These are phyloP conservation scores for Falco rusticolus DNA, from an alignment of 2,797 vertebrate species.

Conservation along the genomic window DNA sequence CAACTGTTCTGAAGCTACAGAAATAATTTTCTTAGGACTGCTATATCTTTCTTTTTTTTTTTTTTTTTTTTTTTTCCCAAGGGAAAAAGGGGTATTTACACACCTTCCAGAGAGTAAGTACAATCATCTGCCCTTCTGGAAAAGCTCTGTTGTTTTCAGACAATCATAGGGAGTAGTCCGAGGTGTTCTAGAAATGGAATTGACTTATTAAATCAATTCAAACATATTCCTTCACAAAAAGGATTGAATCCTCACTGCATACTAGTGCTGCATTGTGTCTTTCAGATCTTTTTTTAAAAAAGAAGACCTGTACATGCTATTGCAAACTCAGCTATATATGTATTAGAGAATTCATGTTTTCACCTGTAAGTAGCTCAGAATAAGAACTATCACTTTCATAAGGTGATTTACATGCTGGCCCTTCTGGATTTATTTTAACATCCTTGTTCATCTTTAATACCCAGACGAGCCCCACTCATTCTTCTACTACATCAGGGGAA, in stretches of 20 bases:
- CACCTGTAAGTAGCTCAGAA: not conserved
- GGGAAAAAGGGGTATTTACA: not conserved
- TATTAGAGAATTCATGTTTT: not conserved
- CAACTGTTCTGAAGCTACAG: not conserved
- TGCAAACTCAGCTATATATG: not conserved
- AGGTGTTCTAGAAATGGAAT: not conserved
- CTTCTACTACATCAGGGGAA: not conserved
- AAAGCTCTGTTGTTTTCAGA: not conserved
- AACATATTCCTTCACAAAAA: not conserved
- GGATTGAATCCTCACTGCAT: fast-evolving
- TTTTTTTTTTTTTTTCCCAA: not conserved
- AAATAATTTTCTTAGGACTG: not conserved
- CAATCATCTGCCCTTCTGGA: not conserved
- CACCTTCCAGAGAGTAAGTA: not conserved
- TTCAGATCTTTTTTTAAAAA: not conserved
- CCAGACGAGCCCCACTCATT: not conserved
- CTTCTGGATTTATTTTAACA: not conserved
- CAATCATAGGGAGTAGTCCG: not conserved
- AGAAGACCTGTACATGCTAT: not conserved
- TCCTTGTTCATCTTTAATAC: not conserved
- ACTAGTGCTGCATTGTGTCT: not conserved
- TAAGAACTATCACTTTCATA: not conserved
- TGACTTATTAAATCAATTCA: not conserved
- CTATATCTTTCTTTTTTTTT: too few relatives aligned
- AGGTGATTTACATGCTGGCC: not conserved